A percentile compares a stretch with the other conserved stretches of the same genome.
Evolutionary conservation across 2,888 invertebrate genomes (phyloP).

Genomic region (Ichneumoninae sp.): DNA sequence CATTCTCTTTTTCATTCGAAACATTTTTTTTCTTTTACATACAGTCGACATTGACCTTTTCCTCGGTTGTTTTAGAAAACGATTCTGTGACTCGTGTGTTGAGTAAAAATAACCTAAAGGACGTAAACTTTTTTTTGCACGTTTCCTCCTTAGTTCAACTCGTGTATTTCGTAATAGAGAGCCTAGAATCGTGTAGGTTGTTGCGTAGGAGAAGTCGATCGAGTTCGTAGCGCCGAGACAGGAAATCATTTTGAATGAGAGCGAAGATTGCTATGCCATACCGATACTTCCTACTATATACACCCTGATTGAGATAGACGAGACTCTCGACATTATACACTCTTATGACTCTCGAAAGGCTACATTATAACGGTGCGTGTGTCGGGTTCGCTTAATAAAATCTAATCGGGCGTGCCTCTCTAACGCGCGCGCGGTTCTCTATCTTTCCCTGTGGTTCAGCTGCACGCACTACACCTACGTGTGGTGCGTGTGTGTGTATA

Average conservation of each 20-base stretch:
- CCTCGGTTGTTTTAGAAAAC: too few relatives aligned
- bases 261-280: slow-evolving; percentile 26
- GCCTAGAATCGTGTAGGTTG: slow-evolving; percentile 17
- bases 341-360: slow-evolving; percentile 13
- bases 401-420: slow-evolving; percentile 18
- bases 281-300: slow-evolving; percentile 13
- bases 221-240: slow-evolving; percentile 34
- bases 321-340: background rate
- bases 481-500: too few relatives aligned
- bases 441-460: background rate
- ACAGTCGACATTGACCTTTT: too few relatives aligned
- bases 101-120: too few relatives aligned
- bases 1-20: too few relatives aligned
- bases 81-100: too few relatives aligned
- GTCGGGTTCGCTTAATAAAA: slow-evolving; percentile 1
- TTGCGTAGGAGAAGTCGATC: slow-evolving; percentile 50
- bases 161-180: background rate
- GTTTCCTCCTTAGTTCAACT: too few relatives aligned
- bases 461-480: background rate
- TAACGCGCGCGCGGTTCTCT: background rate
- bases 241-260: slow-evolving; percentile 46
- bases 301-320: background rate
- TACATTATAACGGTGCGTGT: slow-evolving; percentile 28
- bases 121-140: too few relatives aligned
- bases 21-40: too few relatives aligned